Base-by-base conservation (phyloP, 2,888 invertebrate genomes). In the Abrostola tripartita region DNA sequence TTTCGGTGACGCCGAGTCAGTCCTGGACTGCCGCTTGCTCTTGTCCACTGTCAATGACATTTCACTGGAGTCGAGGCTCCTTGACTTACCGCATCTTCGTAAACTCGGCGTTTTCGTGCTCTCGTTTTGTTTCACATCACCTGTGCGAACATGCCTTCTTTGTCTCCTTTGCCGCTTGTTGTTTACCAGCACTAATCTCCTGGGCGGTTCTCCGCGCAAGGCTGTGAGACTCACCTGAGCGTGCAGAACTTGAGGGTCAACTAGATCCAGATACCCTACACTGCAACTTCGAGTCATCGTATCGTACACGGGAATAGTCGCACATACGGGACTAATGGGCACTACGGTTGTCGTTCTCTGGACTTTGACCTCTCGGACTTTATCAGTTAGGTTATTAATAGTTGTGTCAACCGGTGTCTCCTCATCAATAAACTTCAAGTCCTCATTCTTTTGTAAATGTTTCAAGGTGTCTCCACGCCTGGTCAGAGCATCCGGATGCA, bases 281-380 rank as follows among this genome's bases (percentile, higher is more conserved):
- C 98, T 98, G 88, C 98, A 98, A 85, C 98, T 98, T 38, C 98
- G 95, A 0, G 97, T 97, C 91, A 98, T 97, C 0, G 97, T 96
- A 81, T 97, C 97, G 68, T 89, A 88, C 35, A 92, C 86, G 5
- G 93, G 91, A 41, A 91, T 82, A 68, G 85, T 88, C 2, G 90
- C 90, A 77, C 93, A 93, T 37, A 95, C 94, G 0, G 96, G 96
- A 44, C 96, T 96, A 65, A 96, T 96, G 0, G 96, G 96, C 38
- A 96, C 95, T 5, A 96, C 95, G 0, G 96, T 96, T 5, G 96
- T 95, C 0, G 95, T 95, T 53, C 96, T 84, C 68, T 88, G 90
- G 42, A 88, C 91, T 50, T 89, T 82, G 54, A 82, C 68, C 59
- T 84, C 89, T 41, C 86, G 82, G 38, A 83, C 83, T 54, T 83